phyloP scores from a whole-genome alignment of 1,140 invertebrate species.

The Andricus grossulariae region DNA sequence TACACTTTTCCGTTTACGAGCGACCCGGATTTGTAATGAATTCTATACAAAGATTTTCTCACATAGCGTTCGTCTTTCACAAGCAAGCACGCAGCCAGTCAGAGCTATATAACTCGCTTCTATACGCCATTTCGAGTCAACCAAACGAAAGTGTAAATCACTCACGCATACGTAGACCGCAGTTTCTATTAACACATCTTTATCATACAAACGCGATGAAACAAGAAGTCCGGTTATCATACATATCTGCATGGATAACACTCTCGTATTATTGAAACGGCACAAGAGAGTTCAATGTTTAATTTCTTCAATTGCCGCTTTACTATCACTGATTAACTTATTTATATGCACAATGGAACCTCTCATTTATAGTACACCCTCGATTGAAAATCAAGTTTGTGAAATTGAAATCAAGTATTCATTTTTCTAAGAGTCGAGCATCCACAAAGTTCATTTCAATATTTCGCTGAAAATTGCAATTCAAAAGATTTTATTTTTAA shows the following conservation, averaged over 20 bases:
- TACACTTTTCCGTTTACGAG: slow-evolving; percentile 52
- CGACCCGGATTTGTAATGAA: slow-evolving; percentile 51
- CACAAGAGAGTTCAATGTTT: neutral
- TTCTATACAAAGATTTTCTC: slow-evolving; percentile 63
- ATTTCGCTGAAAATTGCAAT: neutral
- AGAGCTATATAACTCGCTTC: slow-evolving; percentile 41
- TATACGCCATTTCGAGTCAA: slow-evolving; percentile 47
- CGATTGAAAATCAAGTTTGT: neutral
- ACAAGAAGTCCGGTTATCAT: slow-evolving; percentile 44
- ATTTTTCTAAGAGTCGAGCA: neutral
- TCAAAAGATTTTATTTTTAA: no score
- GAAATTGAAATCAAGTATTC: neutral
- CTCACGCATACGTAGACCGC: slow-evolving; percentile 44
- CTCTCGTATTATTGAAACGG: slow-evolving; percentile 7
- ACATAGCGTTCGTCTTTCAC: slow-evolving; percentile 49
- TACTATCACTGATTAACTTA: slow-evolving; percentile 37
- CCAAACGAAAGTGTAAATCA: slow-evolving; percentile 49
- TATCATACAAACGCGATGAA: slow-evolving; percentile 63
- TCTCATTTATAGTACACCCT: neutral
- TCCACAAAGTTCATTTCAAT: neutral
- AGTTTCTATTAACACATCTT: slow-evolving; percentile 60
- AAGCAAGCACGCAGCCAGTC: slow-evolving; percentile 42
- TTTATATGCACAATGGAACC: slow-evolving; percentile 58
- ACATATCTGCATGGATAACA: slow-evolving; percentile 3
- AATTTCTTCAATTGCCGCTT: slow-evolving; percentile 11